Evolutionary conservation across 2,888 invertebrate species (phyloP).

Genomic region (Drosophila paranaensis): DNA sequence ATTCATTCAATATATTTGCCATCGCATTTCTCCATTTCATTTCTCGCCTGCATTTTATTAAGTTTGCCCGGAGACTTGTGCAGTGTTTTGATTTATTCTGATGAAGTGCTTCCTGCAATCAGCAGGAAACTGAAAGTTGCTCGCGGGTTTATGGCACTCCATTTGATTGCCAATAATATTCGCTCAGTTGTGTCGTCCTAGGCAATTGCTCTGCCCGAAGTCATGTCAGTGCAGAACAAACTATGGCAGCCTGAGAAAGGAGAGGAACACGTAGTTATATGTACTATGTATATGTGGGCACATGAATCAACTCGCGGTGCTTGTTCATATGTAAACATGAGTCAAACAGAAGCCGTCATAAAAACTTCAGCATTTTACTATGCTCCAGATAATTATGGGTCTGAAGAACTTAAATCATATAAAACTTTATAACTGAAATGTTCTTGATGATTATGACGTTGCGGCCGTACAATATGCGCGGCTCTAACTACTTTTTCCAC

Average conservation of each 20-base stretch:
- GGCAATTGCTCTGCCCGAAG: slow-evolving; percentile 33
- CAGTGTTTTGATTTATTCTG: slow-evolving; percentile 46
- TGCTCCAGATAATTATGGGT: slow-evolving; percentile 46
- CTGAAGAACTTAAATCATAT: slow-evolving; percentile 64
- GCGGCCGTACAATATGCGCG: slow-evolving; percentile 54
- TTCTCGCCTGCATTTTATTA: slow-evolving; percentile 25
- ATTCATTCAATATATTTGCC: neutral
- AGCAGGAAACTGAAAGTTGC: slow-evolving; percentile 42
- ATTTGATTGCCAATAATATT: slow-evolving; percentile 76
- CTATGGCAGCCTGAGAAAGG: neutral
- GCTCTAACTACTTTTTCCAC: slow-evolving; percentile 41
- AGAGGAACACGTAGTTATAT: neutral
- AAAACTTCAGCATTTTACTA: slow-evolving; percentile 42
- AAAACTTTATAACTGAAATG: slow-evolving; percentile 74
- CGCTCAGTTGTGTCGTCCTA: slow-evolving; percentile 31
- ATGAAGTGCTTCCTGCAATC: slow-evolving; percentile 50
- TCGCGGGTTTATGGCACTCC: slow-evolving; percentile 61
- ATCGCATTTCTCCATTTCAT: neutral
- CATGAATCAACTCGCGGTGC: neutral
- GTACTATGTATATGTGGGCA: slow-evolving; percentile 13
- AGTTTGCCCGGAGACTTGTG: slow-evolving; percentile 14
- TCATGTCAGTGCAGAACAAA: slow-evolving; percentile 7
- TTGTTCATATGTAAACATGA: slow-evolving; percentile 7
- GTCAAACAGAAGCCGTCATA: slow-evolving; percentile 28
- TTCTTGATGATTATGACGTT: slow-evolving; percentile 63